Evolutionary conservation across 2,888 invertebrate species (phyloP), one percentile per base, ranked within the genome.

Genomic region (Odontomyia ornata): DNA sequence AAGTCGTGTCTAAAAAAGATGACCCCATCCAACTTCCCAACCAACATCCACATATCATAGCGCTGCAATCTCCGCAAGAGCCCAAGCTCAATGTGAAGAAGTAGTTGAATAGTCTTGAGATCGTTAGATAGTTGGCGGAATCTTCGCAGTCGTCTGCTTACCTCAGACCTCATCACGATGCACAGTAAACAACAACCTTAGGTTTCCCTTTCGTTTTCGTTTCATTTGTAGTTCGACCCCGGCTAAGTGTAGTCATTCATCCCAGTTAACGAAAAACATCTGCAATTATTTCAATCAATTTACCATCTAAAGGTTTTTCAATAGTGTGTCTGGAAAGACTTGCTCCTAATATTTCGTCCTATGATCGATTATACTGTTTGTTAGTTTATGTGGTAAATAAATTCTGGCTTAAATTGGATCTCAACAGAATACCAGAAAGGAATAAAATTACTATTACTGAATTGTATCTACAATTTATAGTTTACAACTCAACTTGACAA

Each of bases 151-250:
- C 25, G 21, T 69, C 47, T 13, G 13, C 47, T 69, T 69, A 43
- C 47, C 69, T 69, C 47, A 47, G 47, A 69, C 69, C 47, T 18
- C 67, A 75, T 67, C 36, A 67, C 76, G 76, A 76, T 78, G 78
- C 56, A 57, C 60, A 72, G 56, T 57, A 60, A 73, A 73, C 76
- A 76, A 78, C 73, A 78, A 76, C 76, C 73, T 73, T 73, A 73
- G 75, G 75, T 78, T 72, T 77, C 76, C 78, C 78, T 78, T 78
- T 78, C 78, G 73, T 78, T 78, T 78, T 78, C 78, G 76, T 78
- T 78, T 78, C 76, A 76, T 78, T 76, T 78, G 75, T 69, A 76
- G 62, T 75, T 76, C 65, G 73, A 73, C 72, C 75, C 65, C 75
- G 76, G 76, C 73, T 25, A 76, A 69, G 78, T 75, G 73, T 73